These are phyloP conservation scores for Hyppa rectilinea DNA, from an alignment of 2,888 invertebrate genomes.

Conservation along the genomic window DNA sequence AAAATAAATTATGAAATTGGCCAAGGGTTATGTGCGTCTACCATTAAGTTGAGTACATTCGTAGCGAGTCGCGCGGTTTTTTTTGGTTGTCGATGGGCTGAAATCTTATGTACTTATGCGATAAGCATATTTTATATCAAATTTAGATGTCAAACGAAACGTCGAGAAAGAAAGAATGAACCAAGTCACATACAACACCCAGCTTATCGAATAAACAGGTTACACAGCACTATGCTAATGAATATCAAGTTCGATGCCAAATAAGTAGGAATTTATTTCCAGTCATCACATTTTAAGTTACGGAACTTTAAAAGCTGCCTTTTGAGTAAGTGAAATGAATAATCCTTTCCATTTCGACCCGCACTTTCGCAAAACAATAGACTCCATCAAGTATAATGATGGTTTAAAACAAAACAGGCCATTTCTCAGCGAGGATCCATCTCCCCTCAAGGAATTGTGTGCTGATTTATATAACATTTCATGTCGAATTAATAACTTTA, in stretches of 20 bases:
- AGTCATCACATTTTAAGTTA: conserved; percentile 79
- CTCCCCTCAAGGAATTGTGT: conserved; percentile 74
- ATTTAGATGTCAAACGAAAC: neutral
- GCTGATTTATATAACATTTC: conserved; percentile 77
- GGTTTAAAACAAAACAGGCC: conserved; percentile 87
- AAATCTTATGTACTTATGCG: neutral
- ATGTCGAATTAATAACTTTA: conserved; percentile 78
- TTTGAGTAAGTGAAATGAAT: conserved; percentile 84
- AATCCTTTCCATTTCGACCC: conserved; percentile 85
- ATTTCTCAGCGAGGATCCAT: conserved; percentile 76
- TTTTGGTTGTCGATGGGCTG: neutral
- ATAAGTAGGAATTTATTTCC: conserved; percentile 77
- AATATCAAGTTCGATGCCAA: conserved; percentile 58
- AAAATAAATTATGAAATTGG: conserved; percentile 65
- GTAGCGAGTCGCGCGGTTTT: conserved; percentile 8
- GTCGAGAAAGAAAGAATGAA: neutral
- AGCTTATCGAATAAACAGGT: conserved; percentile 7
- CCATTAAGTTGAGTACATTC: conserved; percentile 53
- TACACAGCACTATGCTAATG: conserved; percentile 52
- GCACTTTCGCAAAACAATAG: conserved; percentile 85
- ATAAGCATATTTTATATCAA: neutral
- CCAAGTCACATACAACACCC: neutral
- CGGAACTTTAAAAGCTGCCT: conserved; percentile 74
- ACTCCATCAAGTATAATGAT: conserved; percentile 87
- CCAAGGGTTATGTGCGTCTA: conserved; percentile 60